These are phyloP conservation scores for Vollenhovia emeryi DNA, from an alignment of 1,140 invertebrate genomes.

Conservation along the genomic window DNA sequence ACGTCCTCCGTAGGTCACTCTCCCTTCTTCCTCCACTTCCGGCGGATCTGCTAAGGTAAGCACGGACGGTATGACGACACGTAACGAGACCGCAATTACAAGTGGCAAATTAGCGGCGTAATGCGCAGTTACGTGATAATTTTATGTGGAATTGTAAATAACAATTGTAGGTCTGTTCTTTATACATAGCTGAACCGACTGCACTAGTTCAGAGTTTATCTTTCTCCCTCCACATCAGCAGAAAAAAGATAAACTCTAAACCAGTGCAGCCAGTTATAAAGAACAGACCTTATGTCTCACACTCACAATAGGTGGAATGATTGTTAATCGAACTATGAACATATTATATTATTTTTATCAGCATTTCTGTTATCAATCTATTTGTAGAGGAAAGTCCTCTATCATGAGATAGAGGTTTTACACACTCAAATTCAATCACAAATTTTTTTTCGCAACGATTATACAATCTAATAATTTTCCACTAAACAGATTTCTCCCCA, in stretches of 20 bases:
- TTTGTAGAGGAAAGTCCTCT: neutral
- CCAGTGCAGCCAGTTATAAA: too few relatives aligned
- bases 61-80: neutral
- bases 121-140: neutral
- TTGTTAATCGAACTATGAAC: neutral
- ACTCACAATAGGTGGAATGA: neutral
- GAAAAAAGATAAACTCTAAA: neutral
- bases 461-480: too few relatives aligned
- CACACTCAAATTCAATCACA: too few relatives aligned
- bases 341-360: neutral
- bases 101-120: neutral
- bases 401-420: too few relatives aligned
- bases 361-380: neutral
- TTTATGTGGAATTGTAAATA: neutral
- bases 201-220: too few relatives aligned
- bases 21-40: constrained; percentile 64
- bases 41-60: constrained; percentile 25
- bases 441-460: too few relatives aligned
- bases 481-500: too few relatives aligned
- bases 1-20: constrained; percentile 63
- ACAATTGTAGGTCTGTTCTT: too few relatives aligned
- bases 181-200: too few relatives aligned
- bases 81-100: constrained; percentile 4
- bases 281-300: too few relatives aligned
- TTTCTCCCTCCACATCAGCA: too few relatives aligned